These are phyloP conservation scores for Drosophila eugracilis DNA, from an alignment of 1,140 invertebrate genomes.

Conservation along the genomic window DNA sequence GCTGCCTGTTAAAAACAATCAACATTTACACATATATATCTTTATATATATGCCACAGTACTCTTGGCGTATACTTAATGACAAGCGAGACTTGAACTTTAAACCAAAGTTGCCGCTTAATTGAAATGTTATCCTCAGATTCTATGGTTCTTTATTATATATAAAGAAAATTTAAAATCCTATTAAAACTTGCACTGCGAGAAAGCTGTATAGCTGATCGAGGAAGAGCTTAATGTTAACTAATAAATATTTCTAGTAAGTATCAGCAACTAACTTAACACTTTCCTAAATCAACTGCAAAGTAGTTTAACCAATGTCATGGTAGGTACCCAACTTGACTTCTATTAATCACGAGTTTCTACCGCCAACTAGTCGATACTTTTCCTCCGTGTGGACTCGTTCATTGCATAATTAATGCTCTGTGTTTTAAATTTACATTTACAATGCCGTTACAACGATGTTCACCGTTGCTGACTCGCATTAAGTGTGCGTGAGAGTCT, in stretches of 20 bases:
- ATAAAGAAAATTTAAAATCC: slow-evolving; percentile 31
- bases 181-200: slow-evolving; percentile 20
- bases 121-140: slow-evolving; percentile 65
- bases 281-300: too few relatives aligned
- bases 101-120: slow-evolving; percentile 52
- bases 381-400: slow-evolving; percentile 11
- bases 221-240: too few relatives aligned
- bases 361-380: background rate
- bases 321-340: background rate
- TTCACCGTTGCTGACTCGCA: slow-evolving; percentile 53
- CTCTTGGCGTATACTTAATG: slow-evolving; percentile 43
- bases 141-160: slow-evolving; percentile 26
- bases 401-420: slow-evolving; percentile 72
- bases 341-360: background rate
- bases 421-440: slow-evolving; percentile 71
- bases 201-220: background rate
- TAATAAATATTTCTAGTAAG: too few relatives aligned
- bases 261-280: too few relatives aligned
- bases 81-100: slow-evolving; percentile 41
- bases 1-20: slow-evolving; percentile 45
- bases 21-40: slow-evolving; percentile 17
- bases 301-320: too few relatives aligned
- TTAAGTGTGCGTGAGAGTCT: slow-evolving; percentile 49
- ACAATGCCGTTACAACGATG: slow-evolving; percentile 56
- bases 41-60: background rate